A percentile compares a stretch with the other conserved stretches of the same genome.
These are phyloP conservation scores for Andinoacara biseriatus DNA, from an alignment of 2,113 vertebrate species.

Conservation along the genomic window DNA sequence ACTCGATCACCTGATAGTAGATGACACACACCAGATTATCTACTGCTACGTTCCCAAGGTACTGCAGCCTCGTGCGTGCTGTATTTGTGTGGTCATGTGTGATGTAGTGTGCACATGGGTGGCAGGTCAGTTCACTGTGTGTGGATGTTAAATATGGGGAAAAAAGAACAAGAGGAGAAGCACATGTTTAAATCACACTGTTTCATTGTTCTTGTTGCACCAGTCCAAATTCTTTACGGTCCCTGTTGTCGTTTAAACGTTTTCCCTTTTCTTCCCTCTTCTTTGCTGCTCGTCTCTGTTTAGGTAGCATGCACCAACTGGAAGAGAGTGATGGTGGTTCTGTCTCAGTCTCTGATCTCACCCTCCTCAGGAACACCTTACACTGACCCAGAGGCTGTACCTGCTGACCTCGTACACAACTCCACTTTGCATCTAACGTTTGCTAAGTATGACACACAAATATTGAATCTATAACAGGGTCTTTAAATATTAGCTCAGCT, in stretches of 20 bases:
- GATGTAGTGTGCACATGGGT: neutral
- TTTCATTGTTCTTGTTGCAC: neutral
- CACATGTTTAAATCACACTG: neutral
- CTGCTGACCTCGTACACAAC: slow-evolving; percentile 88
- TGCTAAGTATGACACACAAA: slow-evolving; percentile 78
- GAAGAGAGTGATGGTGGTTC: slow-evolving; percentile 94
- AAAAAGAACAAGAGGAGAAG: slow-evolving; percentile 5
- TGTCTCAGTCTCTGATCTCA: slow-evolving; percentile 85
- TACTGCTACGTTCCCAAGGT: slow-evolving; percentile 98
- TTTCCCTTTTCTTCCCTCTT: neutral
- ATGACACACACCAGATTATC: slow-evolving; percentile 89
- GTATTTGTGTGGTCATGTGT: neutral
- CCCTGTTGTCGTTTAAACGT: neutral
- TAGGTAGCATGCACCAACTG: slow-evolving; percentile 97
- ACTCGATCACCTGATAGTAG: slow-evolving; percentile 87
- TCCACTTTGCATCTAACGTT: slow-evolving; percentile 86
- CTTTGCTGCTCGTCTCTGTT: slow-evolving; percentile 20
- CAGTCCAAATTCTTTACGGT: neutral
- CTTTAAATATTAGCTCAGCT: neutral
- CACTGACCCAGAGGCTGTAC: slow-evolving; percentile 82
- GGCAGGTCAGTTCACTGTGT: neutral
- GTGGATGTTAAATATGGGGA: neutral
- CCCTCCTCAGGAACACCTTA: slow-evolving; percentile 77
- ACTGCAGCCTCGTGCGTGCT: neutral
- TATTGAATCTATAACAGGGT: neutral